Base-by-base conservation (phyloP, 2,797 vertebrate species). In the Anguilla anguilla region DNA sequence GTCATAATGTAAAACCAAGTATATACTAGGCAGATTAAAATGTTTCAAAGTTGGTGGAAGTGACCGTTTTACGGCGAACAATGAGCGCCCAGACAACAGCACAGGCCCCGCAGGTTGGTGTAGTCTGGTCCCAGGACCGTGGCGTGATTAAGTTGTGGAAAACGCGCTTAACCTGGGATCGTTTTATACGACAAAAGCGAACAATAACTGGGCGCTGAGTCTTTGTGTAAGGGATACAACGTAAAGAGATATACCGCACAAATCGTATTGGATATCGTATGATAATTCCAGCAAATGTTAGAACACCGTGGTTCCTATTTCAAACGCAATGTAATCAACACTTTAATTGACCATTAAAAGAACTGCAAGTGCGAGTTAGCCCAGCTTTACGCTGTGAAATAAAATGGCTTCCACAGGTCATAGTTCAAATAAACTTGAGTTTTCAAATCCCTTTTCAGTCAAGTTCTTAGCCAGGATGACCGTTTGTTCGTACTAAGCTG, bases 91-190 rank as follows among this genome's bases (percentile, higher is more conserved):
- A 57, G 83, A 84, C 49, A 15, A 35, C n/a, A 35, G 53, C n/a
- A 28, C 17, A 57, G 83, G 55, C 25, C 83, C 55, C 83, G 83
- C 77, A 19, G 51, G 49, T 31, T 28, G 31, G 3, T 35, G 28
- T 57, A 28, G 83, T 84, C 55, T 84, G 83, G 49, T 59, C 83
- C 51, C 49, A 31, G 55, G 15, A 57, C 55, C 49, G 43, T 59
- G 83, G 57, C 49, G 43, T 59, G 83, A 84, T 84, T 84, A 84
- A 84, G 83, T 84, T 57, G 83, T 84, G 83, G 83, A 84, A 84
- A 84, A 84, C 55, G 51, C 55, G 83, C 83, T 84, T 84, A 84
- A 57, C 83, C 51, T 31, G 3, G 83, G 51, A 84, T 46, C 83
- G 57, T 84, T 84, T 84, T 84, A 84, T 59, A 4, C 51, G 25